Conservation (phyloP, 2,797 vertebrate genomes). For the Tachyglossus aculeatus region DNA sequence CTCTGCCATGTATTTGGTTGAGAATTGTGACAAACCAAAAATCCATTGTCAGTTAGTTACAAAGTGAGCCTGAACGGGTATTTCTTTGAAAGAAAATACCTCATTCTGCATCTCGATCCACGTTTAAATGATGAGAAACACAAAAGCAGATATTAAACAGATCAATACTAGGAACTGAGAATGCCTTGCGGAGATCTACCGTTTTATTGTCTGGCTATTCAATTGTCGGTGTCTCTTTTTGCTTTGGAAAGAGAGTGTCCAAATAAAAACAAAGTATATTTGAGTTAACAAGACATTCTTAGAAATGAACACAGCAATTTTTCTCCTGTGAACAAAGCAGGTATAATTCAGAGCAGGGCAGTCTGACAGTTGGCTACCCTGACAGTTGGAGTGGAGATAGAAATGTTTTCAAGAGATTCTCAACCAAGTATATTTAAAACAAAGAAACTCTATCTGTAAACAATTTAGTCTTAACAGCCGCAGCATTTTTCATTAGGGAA, state of each 20-base stretch:
- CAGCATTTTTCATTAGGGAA: no score
- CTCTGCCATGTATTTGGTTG: neutral
- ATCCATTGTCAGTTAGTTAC: neutral
- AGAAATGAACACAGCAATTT: neutral
- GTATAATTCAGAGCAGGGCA: no score
- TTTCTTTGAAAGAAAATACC: neutral
- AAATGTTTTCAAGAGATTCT: no score
- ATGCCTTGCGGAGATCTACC: neutral
- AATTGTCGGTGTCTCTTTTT: neutral
- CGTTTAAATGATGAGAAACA: conserved; percentile 6
- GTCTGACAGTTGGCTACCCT: no score
- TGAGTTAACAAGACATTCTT: neutral
- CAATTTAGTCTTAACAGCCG: no score
- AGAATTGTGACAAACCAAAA: neutral
- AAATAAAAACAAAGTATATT: neutral
- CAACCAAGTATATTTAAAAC: no score
- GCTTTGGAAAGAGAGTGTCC: neutral
- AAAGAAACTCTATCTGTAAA: no score
- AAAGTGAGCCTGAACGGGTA: neutral
- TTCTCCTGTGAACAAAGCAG: neutral
- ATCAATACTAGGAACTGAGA: neutral
- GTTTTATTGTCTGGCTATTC: neutral
- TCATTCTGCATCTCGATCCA: neutral
- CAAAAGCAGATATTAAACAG: neutral
- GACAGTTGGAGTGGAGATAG: no score